Evolutionary conservation across 2,113 vertebrate genomes (phyloP), one percentile per base, ranked within the genome.

Genomic region (Pygoscelis antarcticus): DNA sequence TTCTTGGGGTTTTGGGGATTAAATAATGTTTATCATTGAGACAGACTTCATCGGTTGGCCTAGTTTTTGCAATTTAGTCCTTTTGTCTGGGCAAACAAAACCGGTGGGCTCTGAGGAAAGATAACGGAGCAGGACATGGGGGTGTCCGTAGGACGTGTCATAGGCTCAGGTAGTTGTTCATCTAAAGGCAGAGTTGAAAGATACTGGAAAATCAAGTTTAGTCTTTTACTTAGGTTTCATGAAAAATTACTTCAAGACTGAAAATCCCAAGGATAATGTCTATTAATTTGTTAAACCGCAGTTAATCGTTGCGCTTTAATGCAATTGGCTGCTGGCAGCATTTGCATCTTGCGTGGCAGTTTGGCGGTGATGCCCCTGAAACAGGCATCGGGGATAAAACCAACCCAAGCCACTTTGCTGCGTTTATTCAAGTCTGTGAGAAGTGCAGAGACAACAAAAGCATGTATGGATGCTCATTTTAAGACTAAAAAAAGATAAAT

Each of bases 81-180:
- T 80, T 89, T 62, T 58, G 5, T 62, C 54, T 42, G 34, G 36
- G 22, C 54, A 44, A 36, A 26, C 30, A 23, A 13, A 83, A 23
- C 23, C 1, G 1, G 25, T 5, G 20, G 55, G 21, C 23, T 71
- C 23, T 49, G 68, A n/a, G 25, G 21, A 44, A 16, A 19, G 40
- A 10, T 2, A 17, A 46, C 8, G 2, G 36, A 29, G 26, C 51
- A 18, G 78, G 61, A 42, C 16, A 3, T 58, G 0, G 1, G 36
- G 20, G 26, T 16, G n/a, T 26, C 61, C 2, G 0, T 11, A 23
- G 81, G 46, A 21, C 14, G 0, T 5, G 29, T 17, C 19, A 1
- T 10, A 25, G 13, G 25, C 54, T 69, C 26, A 2, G 13, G 19
- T 16, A 13, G 9, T 20, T 61, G 46, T 55, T 82, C 46, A 13